Conservation (phyloP, 2,113 vertebrate species). For the Campylomormyrus numenius region DNA sequence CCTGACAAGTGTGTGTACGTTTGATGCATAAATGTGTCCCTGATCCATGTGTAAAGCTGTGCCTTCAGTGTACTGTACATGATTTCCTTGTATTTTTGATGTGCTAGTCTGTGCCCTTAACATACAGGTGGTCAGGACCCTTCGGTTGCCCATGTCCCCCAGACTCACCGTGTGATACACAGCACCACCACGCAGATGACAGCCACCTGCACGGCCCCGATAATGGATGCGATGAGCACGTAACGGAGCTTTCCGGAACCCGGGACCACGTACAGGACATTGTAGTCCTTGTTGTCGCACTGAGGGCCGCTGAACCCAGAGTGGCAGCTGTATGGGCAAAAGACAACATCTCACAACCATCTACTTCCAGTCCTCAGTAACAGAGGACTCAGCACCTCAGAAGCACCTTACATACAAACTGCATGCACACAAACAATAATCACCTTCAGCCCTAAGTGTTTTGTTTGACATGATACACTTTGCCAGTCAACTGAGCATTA, state of each 20-base stretch:
- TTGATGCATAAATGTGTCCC: not conserved
- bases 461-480: not conserved
- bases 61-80: not conserved
- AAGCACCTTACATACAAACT: not conserved
- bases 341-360: not conserved
- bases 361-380: not conserved
- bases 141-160: not conserved
- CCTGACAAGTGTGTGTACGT: not conserved
- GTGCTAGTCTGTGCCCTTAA: not conserved
- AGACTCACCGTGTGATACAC: slow-evolving; percentile 92
- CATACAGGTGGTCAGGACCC: not conserved
- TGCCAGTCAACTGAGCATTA: not conserved
- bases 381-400: not conserved
- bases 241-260: slow-evolving; percentile 94
- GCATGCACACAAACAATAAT: not conserved
- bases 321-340: slow-evolving; percentile 74
- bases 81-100: not conserved
- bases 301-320: slow-evolving; percentile 92
- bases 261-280: slow-evolving; percentile 93
- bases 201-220: slow-evolving; percentile 95
- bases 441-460: not conserved
- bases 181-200: slow-evolving; percentile 98
- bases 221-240: slow-evolving; percentile 96
- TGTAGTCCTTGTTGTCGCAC: slow-evolving; percentile 98
- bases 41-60: not conserved